A percentile compares a stretch with the other conserved stretches of the same genome.
Conservation (phyloP, 2,888 invertebrate genomes). For the Tridacna crocea region DNA sequence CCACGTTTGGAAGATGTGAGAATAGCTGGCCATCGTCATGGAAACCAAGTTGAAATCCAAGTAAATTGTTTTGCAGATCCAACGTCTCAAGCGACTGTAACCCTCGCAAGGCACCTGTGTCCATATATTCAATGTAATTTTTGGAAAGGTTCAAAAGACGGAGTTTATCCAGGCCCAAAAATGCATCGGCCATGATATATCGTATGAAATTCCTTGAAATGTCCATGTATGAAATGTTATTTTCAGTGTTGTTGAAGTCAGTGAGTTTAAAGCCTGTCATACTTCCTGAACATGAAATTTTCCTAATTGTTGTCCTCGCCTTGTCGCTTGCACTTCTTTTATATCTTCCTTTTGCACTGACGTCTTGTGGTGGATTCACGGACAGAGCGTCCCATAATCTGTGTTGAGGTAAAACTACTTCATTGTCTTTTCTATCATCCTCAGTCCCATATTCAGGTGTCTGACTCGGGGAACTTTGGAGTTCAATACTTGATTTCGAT, state of each 20-base stretch:
- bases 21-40: slow-evolving; percentile 26
- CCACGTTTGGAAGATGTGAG: slow-evolving; percentile 18
- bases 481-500: background rate
- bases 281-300: slow-evolving; percentile 48
- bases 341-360: background rate
- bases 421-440: background rate
- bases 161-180: slow-evolving; percentile 34
- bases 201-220: slow-evolving; percentile 49
- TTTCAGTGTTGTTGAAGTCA: slow-evolving; percentile 38
- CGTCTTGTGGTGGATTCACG: background rate
- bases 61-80: slow-evolving; percentile 46
- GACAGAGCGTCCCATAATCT: too few species aligned
- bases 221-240: slow-evolving; percentile 49
- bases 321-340: background rate
- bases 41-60: slow-evolving; percentile 30
- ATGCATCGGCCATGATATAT: slow-evolving; percentile 12
- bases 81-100: slow-evolving; percentile 28
- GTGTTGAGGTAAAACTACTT: background rate
- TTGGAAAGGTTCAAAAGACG: slow-evolving; percentile 39
- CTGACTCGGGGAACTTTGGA: background rate
- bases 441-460: background rate
- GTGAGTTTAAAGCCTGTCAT: slow-evolving; percentile 18
- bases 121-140: slow-evolving; percentile 48
- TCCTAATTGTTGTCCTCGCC: slow-evolving; percentile 1
- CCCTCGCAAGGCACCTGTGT: slow-evolving; percentile 35